Base-by-base conservation (phyloP, 2,797 vertebrate genomes). In the Poecilia picta region DNA sequence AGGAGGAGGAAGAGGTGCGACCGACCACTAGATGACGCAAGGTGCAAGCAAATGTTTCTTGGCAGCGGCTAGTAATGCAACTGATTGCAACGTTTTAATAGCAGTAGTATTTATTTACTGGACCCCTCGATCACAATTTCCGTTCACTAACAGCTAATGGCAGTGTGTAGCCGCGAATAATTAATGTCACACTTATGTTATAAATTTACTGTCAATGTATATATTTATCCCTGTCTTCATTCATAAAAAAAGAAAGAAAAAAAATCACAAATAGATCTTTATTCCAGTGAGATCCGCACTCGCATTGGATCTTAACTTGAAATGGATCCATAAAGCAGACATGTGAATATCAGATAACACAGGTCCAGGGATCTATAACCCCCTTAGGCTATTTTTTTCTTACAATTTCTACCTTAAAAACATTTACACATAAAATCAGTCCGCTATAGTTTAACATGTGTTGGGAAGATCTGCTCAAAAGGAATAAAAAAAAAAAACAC, bases 1-100 rank as follows among this genome's bases (percentile, higher is more conserved):
- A 64, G 7, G 74, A 64, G 15, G 39, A 57, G 66, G 76, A 82
- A 6, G 51, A 59, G 5, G 59, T 8, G 41, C 3, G 4, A 31
- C 81, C 25, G 3, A 66, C 95, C 95, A 87, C 94, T 93, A 95
- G 95, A 93, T 95, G 95, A 64, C 94, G 95, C 90, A 91, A 90
- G 78, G 85, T 73, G 86, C 87, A 93, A 88, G 83, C 85, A 76
- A 93, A 95, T 93, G 33, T 33, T 18, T 51, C 76, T 18, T 20
- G 28, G 53, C 55, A 8, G 62, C 6, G 4, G 20, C 18, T 36
- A 66, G 68, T 11, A 8, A 46, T 8, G 45, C 10, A 49, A 78
- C 47, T 70, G 25, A 80, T 47, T 64, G 57, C 36, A 49, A 89
- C 25, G 18, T 88, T 87, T 84, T 47, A 31, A 15, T 23, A 39